Base-by-base conservation (phyloP, 2,113 vertebrate genomes). In the Chaetops frenatus region DNA sequence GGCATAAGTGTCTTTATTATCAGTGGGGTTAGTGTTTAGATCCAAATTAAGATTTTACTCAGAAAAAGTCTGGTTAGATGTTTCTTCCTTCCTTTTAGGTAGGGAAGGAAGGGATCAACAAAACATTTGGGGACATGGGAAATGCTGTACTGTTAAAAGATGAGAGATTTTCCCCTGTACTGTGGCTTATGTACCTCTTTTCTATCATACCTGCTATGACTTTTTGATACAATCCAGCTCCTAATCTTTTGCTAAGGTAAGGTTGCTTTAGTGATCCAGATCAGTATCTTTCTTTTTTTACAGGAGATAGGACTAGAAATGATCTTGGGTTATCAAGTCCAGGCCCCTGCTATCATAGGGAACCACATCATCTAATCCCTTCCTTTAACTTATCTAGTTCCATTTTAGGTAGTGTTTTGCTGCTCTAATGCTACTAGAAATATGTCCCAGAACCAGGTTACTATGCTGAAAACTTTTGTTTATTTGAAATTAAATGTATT, bases 261-360 rank as follows among this genome's bases (percentile, higher is more conserved):
- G 27, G 40, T 89, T 89, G 7, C 50, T 97, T 97, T 71, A 81
- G 40, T 94, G 92, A 94, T 91, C 92, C 20, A 7, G 71, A 84
- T 81, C 45, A 20, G 10, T 95, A 91, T 56, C 57, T 73, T 80
- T 62, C 16, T 54, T 84, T 79, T 78, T 79, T 45, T 92, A 19
- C 47, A 82, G 61, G 6, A 90, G 20, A 81, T 19, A 38, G 44
- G 56, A 51, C 77, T 72, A 73, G 45, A 90, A 94, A 42, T 0
- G 0, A 25, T 81, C 51, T 54, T 44, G 11, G 22, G 9, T 81
- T 94, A 79, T 79, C 31, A 81, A 74, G 15, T 62, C 69, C 53
- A 64, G 23, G 22, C 4, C 33, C 10, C 23, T 60, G 11, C 27
- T 91, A 23, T 85, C n/a, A 44, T 7, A 71, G 25, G 28, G 10